These are phyloP conservation scores for Chelonus formosanus DNA, from an alignment of 2,888 invertebrate genomes.

Conservation along the genomic window DNA sequence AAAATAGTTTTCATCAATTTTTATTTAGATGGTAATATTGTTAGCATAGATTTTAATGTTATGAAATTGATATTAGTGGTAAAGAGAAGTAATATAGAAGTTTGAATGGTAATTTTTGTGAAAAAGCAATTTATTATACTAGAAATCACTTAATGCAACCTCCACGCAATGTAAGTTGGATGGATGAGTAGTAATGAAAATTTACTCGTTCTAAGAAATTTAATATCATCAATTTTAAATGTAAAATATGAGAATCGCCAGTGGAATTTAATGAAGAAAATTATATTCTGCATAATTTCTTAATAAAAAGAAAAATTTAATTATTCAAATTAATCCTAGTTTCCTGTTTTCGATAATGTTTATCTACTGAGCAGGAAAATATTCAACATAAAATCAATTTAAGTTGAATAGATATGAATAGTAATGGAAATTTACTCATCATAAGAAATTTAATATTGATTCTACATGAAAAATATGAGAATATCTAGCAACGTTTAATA, in stretches of 20 bases:
- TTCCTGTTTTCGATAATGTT: too few species aligned
- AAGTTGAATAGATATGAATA: slow-evolving; percentile 39
- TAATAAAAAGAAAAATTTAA: too few species aligned
- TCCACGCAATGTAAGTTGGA: slow-evolving; percentile 35
- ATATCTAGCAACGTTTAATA: neutral
- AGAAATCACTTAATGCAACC: slow-evolving; percentile 36
- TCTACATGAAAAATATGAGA: slow-evolving; percentile 52
- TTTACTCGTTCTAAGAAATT: slow-evolving; percentile 47
- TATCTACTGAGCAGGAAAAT: too few species aligned
- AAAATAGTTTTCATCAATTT: too few species aligned
- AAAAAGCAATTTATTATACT: slow-evolving; percentile 50
- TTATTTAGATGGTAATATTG: neutral
- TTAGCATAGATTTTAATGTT: neutral
- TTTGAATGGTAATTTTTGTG: slow-evolving; percentile 52
- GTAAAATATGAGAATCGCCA: too few species aligned
- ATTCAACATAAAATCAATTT: neutral
- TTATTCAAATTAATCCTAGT: too few species aligned
- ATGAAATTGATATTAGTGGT: too few species aligned
- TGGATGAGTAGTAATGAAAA: slow-evolving; percentile 57
- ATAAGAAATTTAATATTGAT: slow-evolving; percentile 64
- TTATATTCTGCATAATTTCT: too few species aligned
- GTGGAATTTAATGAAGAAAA: too few species aligned
- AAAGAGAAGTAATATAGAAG: slow-evolving; percentile 32
- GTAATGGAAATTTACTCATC: slow-evolving; percentile 63
- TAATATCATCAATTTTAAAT: too few species aligned